These are phyloP conservation scores for Lottia scabra DNA, from an alignment of 2,888 invertebrate genomes.

Conservation along the genomic window DNA sequence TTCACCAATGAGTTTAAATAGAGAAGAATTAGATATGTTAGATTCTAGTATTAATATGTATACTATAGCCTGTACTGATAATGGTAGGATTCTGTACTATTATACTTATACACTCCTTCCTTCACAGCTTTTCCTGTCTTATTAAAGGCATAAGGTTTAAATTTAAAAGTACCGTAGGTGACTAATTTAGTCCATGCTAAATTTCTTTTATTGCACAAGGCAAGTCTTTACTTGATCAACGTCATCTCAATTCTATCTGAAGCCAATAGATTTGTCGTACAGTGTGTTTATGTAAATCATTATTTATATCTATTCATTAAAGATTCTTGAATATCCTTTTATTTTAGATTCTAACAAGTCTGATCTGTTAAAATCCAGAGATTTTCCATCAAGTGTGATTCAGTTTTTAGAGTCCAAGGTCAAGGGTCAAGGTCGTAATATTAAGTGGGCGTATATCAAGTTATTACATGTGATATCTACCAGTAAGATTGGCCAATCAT, in stretches of 20 bases:
- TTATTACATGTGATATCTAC: constrained; percentile 52
- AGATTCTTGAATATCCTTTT: constrained; percentile 10
- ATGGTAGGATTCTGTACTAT: constrained; percentile 45
- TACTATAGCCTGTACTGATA: constrained; percentile 54
- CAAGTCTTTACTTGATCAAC: too few species aligned
- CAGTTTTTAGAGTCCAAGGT: constrained; percentile 47
- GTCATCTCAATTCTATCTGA: too few species aligned
- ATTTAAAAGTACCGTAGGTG: too few species aligned
- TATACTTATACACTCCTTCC: too few species aligned
- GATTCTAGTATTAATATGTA: constrained; percentile 50
- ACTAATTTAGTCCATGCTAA: too few species aligned
- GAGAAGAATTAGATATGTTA: constrained; percentile 60
- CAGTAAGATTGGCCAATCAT: constrained; percentile 43
- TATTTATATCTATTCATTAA: neutral
- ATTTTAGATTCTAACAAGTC: constrained; percentile 45
- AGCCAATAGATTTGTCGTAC: too few species aligned
- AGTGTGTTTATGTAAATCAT: too few species aligned
- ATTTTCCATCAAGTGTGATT: constrained; percentile 41
- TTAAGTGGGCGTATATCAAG: constrained; percentile 45
- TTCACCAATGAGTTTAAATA: constrained; percentile 48
- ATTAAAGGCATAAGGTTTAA: too few species aligned
- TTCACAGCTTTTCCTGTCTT: too few species aligned
- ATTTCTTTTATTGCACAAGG: too few species aligned
- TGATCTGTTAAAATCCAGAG: constrained; percentile 35
- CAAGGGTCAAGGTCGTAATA: constrained; percentile 44